Conservation (phyloP, 53 echinoderm and acorn worm species). For the Glandiceps talaboti region DNA sequence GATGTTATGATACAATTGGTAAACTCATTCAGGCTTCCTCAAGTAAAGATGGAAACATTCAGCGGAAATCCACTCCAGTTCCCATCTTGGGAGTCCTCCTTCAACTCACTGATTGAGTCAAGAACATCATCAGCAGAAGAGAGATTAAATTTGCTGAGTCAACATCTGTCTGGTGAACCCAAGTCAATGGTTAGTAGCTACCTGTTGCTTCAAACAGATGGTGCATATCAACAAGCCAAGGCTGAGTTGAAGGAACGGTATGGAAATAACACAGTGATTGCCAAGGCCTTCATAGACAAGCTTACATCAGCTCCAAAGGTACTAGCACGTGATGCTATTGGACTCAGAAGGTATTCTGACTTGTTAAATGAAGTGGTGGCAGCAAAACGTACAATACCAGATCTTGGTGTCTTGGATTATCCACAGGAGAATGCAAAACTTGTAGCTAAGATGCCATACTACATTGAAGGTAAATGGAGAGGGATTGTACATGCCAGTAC, state of each 20-base stretch:
- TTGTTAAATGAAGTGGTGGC: constrained; percentile 5
- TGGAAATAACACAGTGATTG: neutral
- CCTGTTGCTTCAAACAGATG: constrained; percentile 4
- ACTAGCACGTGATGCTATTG: neutral
- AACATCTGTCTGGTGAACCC: constrained; percentile 21
- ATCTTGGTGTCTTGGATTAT: constrained; percentile 14
- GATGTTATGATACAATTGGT: neutral
- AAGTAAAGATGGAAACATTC: neutral
- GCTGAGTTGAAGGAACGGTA: constrained; percentile 7
- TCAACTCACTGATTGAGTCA: constrained; percentile 1
- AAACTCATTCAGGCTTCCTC: constrained; percentile 12
- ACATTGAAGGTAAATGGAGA: constrained; percentile 14
- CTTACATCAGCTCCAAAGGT: constrained; percentile 12
- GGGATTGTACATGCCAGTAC: neutral
- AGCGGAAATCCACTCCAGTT: constrained; percentile 8
- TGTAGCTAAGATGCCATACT: constrained; percentile 4
- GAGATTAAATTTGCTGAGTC: constrained; percentile 11
- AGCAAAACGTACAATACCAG: neutral
- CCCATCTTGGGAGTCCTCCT: constrained; percentile 6
- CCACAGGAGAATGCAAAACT: constrained; percentile 12
- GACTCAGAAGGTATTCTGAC: neutral
- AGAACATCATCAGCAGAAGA: neutral
- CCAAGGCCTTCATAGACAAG: constrained; percentile 9
- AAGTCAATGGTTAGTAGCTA: constrained; percentile 3
- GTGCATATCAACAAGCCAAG: constrained; percentile 11